Percentiles rank a stretch among this genome's conserved stretches.
Conservation (phyloP, 2,888 invertebrate species). For the Pollenia amentaria region DNA sequence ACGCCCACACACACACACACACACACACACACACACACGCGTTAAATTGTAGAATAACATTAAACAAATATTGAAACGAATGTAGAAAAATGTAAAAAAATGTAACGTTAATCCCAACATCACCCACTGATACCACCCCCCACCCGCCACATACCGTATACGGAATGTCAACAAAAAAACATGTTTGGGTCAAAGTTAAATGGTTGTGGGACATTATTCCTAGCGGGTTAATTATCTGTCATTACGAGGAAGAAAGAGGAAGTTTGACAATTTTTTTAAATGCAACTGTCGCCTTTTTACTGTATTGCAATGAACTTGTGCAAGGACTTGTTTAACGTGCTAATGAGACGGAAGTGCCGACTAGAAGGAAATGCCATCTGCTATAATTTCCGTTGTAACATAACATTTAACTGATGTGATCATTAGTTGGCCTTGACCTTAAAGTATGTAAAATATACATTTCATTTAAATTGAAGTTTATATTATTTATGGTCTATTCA, state of each 20-base stretch:
- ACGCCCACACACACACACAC: neutral
- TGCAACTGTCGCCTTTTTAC: neutral
- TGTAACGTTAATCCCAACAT: neutral
- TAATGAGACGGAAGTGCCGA: neutral
- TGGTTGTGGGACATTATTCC: conserved; percentile 15
- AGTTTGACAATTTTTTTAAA: neutral
- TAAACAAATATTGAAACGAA: neutral
- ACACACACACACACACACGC: neutral
- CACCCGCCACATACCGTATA: neutral
- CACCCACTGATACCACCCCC: neutral
- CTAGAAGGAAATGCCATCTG: neutral
- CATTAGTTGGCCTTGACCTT: conserved; percentile 6
- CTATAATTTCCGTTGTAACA: neutral
- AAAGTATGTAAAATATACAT: neutral
- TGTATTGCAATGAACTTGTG: conserved; percentile 1
- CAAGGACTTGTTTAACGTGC: neutral
- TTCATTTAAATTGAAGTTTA: too few species aligned
- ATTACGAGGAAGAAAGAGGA: neutral
- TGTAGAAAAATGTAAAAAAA: neutral
- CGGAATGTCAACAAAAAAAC: conserved; percentile 5
- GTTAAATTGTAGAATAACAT: neutral
- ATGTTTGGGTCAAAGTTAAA: conserved; percentile 17
- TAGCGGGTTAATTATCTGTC: conserved; percentile 21
- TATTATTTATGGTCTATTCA: too few species aligned
- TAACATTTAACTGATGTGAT: neutral